Evolutionary conservation across 2,113 vertebrate genomes (phyloP), one percentile per base, ranked within the genome.

Genomic region (Plestiodon gilberti): DNA sequence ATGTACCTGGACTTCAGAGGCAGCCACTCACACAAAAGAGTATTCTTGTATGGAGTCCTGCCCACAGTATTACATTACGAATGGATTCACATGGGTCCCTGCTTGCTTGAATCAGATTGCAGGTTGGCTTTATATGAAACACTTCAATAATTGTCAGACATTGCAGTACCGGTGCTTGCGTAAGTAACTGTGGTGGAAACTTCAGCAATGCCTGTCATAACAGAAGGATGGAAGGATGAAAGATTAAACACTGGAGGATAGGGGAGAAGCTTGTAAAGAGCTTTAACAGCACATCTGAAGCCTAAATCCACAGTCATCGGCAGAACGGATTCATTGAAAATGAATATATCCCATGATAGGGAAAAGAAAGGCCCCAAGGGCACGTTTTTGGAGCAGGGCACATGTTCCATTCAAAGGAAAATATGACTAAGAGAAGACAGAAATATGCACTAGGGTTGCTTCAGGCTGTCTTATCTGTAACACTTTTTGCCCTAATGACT

Each of bases 251-350:
- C 0, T 1, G 59, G 18, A 83, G 30, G 3, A 73, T 13, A 57
- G 30, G 23, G 30, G 9, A 74, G 76, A 23, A 0, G 0, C 48
- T 87, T 85, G 48, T 48, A 73, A 73, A 2, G 0, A 69, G 64
- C 28, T 67, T 83, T 64, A 90, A 78, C 82, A 90, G 71, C 70
- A 11, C 38, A 75, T 30, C 61, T 80, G 62, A 80, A 78, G 65
- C 84, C 59, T 86, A 71, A 69, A 85, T 90, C 23, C 71, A 69
- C 9, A 33, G 75, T 22, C 22, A 65, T 87, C n/a, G 33, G 61
- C 23, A 28, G 18, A n/a, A 28, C 14, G 65, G 69, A 62, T 61
- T 67, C 23, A 79, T 73, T 87, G 67, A 15, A 48, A 69, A 64
- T 80, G 81, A 79, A 65, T 20, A 65, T 20, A 88, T 35, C 11